These are phyloP conservation scores for Amphimedon queenslandica DNA, from an alignment of 37 sponge, comb jelly and placozoan species.

Conservation along the genomic window DNA sequence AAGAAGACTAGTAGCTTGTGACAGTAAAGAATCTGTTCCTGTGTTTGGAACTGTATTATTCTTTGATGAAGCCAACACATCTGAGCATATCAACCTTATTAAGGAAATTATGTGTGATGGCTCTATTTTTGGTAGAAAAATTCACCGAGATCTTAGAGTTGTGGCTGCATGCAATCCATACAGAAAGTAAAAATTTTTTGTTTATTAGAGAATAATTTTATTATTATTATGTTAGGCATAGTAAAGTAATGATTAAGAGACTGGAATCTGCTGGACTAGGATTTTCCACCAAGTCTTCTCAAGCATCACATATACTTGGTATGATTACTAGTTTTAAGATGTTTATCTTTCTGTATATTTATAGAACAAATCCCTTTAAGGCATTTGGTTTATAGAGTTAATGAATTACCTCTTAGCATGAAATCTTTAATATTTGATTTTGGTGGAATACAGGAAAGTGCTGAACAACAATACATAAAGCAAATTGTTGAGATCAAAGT, in stretches of 20 bases:
- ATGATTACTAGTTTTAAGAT: too few species aligned
- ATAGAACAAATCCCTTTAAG: conserved; percentile 79
- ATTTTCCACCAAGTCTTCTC: conserved; percentile 41
- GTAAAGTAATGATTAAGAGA: conserved; percentile 75
- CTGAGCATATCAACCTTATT: conserved; percentile 88
- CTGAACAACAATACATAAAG: conserved; percentile 41
- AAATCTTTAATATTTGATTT: conserved; percentile 82
- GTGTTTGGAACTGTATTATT: conserved; percentile 79
- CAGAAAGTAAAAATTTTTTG: conserved; percentile 44
- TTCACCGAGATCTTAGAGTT: conserved; percentile 76
- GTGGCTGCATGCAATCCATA: conserved; percentile 99
- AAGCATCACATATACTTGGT: conserved; percentile 61
- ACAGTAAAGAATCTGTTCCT: background rate
- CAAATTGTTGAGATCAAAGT: conserved; percentile 66
- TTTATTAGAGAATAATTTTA: background rate
- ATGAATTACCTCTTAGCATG: conserved; percentile 72
- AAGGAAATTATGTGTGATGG: conserved; percentile 98
- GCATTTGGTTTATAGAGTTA: conserved; percentile 81
- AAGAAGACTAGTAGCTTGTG: too few species aligned
- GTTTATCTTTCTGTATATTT: too few species aligned
- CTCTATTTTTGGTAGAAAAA: conserved; percentile 69
- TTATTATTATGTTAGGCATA: conserved; percentile 47
- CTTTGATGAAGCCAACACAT: conserved; percentile 99
- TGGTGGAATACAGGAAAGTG: conserved; percentile 48
- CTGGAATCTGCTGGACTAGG: conserved; percentile 89